These are phyloP conservation scores for Branchinecta sandiegonensis DNA, from an alignment of 2,888 invertebrate genomes.

Conservation along the genomic window DNA sequence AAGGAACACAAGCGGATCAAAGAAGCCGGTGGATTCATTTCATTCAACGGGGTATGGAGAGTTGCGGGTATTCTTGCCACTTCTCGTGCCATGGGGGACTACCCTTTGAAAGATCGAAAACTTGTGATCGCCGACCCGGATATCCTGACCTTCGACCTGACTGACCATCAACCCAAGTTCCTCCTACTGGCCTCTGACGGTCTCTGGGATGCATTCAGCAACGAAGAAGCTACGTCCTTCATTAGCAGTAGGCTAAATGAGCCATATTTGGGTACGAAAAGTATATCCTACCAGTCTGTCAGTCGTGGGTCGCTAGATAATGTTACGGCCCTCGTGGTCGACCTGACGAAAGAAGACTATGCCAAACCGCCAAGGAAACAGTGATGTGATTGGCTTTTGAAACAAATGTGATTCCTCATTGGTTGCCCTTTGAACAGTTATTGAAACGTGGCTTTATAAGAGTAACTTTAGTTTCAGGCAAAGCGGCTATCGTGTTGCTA, in stretches of 20 bases:
- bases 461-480: no score
- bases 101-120: constrained; percentile 82
- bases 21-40: constrained; percentile 87
- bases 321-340: constrained; percentile 81
- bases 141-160: constrained; percentile 74
- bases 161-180: constrained; percentile 70
- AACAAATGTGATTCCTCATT: no score
- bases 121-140: constrained; percentile 91
- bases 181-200: constrained; percentile 87
- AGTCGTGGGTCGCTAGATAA: constrained; percentile 86
- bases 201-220: constrained; percentile 87
- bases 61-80: constrained; percentile 90
- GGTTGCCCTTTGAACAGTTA: no score
- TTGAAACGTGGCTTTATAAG: no score
- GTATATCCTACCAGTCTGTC: constrained; percentile 75
- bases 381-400: no score
- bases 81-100: constrained; percentile 85
- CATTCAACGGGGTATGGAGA: constrained; percentile 90
- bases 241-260: constrained; percentile 71
- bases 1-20: constrained; percentile 80
- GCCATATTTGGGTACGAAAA: constrained; percentile 77
- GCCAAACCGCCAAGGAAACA: no score
- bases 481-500: no score
- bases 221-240: constrained; percentile 83
- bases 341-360: constrained; percentile 39